Evolutionary conservation across 2,113 vertebrate genomes (phyloP), one percentile per base, ranked within the genome.

Genomic region (Lepisosteus oculatus): DNA sequence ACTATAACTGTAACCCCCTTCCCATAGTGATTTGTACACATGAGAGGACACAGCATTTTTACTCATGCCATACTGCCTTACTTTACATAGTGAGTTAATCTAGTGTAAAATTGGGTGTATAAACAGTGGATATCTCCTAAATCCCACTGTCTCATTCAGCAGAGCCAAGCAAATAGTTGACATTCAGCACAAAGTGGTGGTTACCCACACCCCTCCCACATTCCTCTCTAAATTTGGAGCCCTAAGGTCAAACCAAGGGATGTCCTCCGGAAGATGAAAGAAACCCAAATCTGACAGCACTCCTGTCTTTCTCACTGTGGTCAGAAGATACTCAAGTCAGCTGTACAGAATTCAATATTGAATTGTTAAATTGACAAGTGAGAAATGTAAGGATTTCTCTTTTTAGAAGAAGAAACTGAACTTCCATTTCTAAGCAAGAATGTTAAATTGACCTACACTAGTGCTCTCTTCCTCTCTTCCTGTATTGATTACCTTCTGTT

Each of bases 71-170:
- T 29, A 65, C 17, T 61, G 59, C 14, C 59, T 29, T 61, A 61
- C 59, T 61, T 61, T 8, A 61, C 59, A 61, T 29, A 14, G 14
- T 6, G 59, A 61, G 59, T 61, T 61, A 61, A 61, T 61, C 59
- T 61, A 65, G 29, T 64, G 17, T 6, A 17, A 41, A 64, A 64
- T 1, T 13, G 17, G 14, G 42, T 64, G 17, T 64, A 17, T 64
- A 64, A 64, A 64, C 17, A 41, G n/a, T 17, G 62, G 62, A 64
- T 64, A 64, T 64, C 62, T 64, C 2, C 62, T 64, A 64, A 64
- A 64, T 64, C 62, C 62, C 62, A 13, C 17, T 64, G 62, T 41
- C 62, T 64, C 62, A 41, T 64, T 43, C 42, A 65, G 29, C 62
- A 43, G 62, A 65, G 62, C n/a, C 62, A 65, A 29, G 62, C 62